A percentile compares a stretch with the other conserved stretches of the same genome.
Evolutionary conservation across 2,888 invertebrate genomes (phyloP).

Genomic region (Tryphoninae sp.): DNA sequence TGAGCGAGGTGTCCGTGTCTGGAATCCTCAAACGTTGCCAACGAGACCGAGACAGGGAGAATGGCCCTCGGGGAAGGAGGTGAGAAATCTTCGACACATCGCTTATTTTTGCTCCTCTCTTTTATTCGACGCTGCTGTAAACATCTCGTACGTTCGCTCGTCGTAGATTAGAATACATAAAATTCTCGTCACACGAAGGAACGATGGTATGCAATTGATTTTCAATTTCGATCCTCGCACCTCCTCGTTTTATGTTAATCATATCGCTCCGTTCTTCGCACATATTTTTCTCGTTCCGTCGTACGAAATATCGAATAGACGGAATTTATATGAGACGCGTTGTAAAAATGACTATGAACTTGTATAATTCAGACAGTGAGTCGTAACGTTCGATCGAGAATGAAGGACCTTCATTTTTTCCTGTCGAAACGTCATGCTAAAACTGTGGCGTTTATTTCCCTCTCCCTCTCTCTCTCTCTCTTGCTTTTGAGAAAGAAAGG

Average conservation of each 20-base stretch:
- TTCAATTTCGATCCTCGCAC: constrained; percentile 55
- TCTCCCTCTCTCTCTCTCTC: neutral
- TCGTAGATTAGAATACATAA: constrained; percentile 60
- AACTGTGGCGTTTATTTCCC: constrained; percentile 15
- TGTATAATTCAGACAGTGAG: neutral
- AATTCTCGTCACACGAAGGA: constrained; percentile 2
- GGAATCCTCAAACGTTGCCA: constrained; percentile 69
- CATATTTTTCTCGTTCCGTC: neutral
- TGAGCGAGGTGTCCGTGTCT: constrained; percentile 69
- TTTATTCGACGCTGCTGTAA: constrained; percentile 47
- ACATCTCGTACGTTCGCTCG: constrained; percentile 54
- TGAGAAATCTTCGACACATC: constrained; percentile 36
- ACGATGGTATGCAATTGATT: constrained; percentile 62
- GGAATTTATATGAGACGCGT: neutral
- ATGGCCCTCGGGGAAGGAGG: constrained; percentile 60
- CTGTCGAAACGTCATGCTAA: constrained; percentile 2
- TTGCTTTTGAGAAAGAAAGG: neutral
- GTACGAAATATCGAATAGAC: neutral
- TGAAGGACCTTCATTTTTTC: constrained; percentile 27
- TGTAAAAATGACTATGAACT: constrained; percentile 18
- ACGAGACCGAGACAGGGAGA: neutral
- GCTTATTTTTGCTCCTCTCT: constrained; percentile 33
- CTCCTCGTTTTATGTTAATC: constrained; percentile 33
- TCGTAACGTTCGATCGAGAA: neutral
- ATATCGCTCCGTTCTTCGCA: neutral